Conservation (phyloP, 2,113 vertebrate genomes). For the Corydoras maculifer region DNA sequence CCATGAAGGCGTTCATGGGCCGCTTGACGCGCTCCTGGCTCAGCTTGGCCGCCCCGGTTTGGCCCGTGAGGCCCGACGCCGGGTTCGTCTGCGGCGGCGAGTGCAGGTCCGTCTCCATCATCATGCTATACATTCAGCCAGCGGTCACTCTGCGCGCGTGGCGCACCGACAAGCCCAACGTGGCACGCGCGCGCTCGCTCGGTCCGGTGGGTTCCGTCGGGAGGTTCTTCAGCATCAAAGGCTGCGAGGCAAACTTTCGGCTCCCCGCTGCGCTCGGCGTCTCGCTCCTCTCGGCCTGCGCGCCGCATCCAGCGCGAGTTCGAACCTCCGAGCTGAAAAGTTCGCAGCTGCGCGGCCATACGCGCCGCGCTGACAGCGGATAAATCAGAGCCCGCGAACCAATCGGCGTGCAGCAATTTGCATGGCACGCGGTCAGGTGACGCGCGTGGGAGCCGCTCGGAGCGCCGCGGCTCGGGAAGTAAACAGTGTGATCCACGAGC, state of each 20-base stretch:
- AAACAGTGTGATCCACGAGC: slow-evolving; percentile 38
- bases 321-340: slow-evolving; percentile 57
- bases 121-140: slow-evolving; percentile 96
- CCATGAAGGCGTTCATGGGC: slow-evolving; percentile 88
- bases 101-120: slow-evolving; percentile 98
- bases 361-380: slow-evolving; percentile 74
- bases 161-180: slow-evolving; percentile 50
- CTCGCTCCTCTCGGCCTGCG: slow-evolving; percentile 19
- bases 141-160: slow-evolving; percentile 59
- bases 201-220: no score
- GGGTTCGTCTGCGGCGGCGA: slow-evolving; percentile 85
- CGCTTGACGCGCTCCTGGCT: slow-evolving; percentile 84
- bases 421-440: slow-evolving; percentile 79
- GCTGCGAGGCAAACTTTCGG: slow-evolving; percentile 13
- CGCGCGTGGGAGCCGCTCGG: slow-evolving; percentile 49
- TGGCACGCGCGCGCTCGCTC: no score
- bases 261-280: background rate
- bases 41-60: slow-evolving; percentile 72
- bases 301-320: slow-evolving; percentile 50
- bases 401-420: slow-evolving; percentile 78
- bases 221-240: slow-evolving; percentile 44
- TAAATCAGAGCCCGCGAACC: slow-evolving; percentile 82
- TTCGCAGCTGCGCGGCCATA: slow-evolving; percentile 70
- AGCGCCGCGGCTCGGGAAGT: slow-evolving; percentile 35
- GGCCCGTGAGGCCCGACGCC: slow-evolving; percentile 79